Evolutionary conservation across 1,140 invertebrate species (phyloP).

Genomic region (Pseudomyrmex gracilis): DNA sequence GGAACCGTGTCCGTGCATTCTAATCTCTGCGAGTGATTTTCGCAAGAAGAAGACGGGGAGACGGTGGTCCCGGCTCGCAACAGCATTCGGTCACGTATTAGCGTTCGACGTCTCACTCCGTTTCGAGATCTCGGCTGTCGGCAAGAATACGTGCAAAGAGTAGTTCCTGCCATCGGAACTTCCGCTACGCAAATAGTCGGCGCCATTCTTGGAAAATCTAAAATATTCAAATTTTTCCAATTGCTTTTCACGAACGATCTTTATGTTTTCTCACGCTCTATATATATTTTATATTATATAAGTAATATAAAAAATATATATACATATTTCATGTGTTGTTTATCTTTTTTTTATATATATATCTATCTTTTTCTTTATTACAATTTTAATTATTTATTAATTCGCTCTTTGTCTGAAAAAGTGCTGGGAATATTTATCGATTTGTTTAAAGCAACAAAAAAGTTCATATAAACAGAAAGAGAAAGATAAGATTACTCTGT

Average conservation of each 20-base stretch:
- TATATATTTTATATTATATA: not conserved
- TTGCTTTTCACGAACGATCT: not conserved
- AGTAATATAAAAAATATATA: too few relatives aligned
- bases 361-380: too few relatives aligned
- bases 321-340: too few relatives aligned
- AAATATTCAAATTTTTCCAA: constrained; percentile 4
- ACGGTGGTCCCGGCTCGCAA: constrained; percentile 29
- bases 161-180: constrained; percentile 64
- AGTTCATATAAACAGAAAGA: too few relatives aligned
- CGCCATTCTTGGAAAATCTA: constrained; percentile 68
- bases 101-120: constrained; percentile 61
- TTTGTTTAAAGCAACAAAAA: too few relatives aligned
- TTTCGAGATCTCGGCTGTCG: constrained; percentile 62
- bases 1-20: constrained; percentile 48
- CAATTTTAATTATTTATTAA: too few relatives aligned
- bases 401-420: too few relatives aligned
- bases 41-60: constrained; percentile 30
- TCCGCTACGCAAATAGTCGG: constrained; percentile 76
- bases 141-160: constrained; percentile 60
- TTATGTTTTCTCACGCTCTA: too few relatives aligned
- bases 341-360: too few relatives aligned
- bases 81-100: constrained; percentile 53
- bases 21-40: constrained; percentile 62
- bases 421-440: too few relatives aligned
- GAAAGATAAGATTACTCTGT: too few relatives aligned